Evolutionary conservation across 1,140 invertebrate species (phyloP).

Genomic region (Drosophila santomea): DNA sequence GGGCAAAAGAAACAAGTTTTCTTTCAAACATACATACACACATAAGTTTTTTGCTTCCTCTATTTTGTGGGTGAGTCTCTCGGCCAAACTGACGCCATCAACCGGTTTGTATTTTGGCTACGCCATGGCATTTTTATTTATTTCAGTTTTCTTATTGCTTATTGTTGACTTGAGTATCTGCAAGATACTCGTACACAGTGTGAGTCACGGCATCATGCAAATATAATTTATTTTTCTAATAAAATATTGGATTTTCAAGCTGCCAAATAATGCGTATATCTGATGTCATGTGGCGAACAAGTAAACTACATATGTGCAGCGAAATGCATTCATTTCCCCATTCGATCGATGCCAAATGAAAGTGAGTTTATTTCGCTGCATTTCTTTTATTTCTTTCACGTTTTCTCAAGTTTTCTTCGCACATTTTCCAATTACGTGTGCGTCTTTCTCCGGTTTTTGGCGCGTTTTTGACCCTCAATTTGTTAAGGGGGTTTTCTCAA

Average conservation of each 20-base stretch:
- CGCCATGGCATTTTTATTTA: constrained; percentile 42
- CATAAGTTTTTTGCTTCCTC: constrained; percentile 16
- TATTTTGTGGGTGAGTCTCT: constrained; percentile 53
- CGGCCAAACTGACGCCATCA: constrained; percentile 75
- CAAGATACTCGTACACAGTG: constrained; percentile 50
- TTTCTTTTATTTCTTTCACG: constrained; percentile 45
- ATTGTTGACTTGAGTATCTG: constrained; percentile 60
- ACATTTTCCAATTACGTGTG: constrained; percentile 37
- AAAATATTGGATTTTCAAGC: constrained; percentile 15
- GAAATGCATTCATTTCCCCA: constrained; percentile 58
- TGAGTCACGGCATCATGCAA: constrained; percentile 29
- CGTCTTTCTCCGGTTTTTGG: constrained; percentile 34
- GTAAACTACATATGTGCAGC: not conserved
- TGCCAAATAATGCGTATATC: constrained; percentile 1
- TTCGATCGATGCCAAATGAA: constrained; percentile 53
- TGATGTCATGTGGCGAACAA: constrained; percentile 46
- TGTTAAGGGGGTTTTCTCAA: constrained; percentile 31
- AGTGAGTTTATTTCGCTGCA: constrained; percentile 44
- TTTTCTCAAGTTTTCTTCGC: not conserved
- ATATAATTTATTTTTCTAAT: constrained; percentile 20
- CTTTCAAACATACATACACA: constrained; percentile 11
- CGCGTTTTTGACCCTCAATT: constrained; percentile 71
- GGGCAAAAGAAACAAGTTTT: constrained; percentile 54
- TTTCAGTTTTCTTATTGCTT: constrained; percentile 26
- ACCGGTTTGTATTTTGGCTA: constrained; percentile 70